phyloP scores from a whole-genome alignment of 2,888 invertebrate species.

The Augiades crinisus region DNA sequence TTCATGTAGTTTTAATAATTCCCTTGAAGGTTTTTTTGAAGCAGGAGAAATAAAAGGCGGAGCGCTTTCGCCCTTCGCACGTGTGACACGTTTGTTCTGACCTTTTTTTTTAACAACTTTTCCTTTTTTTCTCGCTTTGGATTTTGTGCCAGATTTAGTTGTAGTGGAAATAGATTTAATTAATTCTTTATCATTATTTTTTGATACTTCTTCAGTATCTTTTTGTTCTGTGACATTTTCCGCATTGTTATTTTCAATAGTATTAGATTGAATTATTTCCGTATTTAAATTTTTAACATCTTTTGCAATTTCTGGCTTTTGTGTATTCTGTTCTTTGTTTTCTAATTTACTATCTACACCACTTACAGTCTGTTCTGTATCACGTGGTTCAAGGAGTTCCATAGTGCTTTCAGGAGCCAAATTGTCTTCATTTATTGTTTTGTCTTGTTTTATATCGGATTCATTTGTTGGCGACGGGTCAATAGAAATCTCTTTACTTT shows the following conservation, averaged over 20 bases:
- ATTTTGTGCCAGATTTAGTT: neutral
- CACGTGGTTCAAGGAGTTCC: no score
- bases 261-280: no score
- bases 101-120: constrained; percentile 28
- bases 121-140: constrained; percentile 32
- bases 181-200: constrained; percentile 23
- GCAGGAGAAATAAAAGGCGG: constrained; percentile 30
- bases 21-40: constrained; percentile 58
- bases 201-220: neutral
- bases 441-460: neutral
- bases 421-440: no score
- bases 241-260: no score
- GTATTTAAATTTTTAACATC: no score
- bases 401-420: no score
- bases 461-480: neutral
- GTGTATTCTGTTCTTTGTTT: no score
- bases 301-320: no score
- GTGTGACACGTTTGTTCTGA: constrained; percentile 38
- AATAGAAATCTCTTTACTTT: neutral
- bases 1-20: constrained; percentile 84
- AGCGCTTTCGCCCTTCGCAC: constrained; percentile 35
- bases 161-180: constrained; percentile 4
- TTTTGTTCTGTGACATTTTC: neutral
- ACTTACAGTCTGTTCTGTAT: no score
- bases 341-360: no score